Conservation (phyloP, 1,140 invertebrate species). For the Ips typographus region DNA sequence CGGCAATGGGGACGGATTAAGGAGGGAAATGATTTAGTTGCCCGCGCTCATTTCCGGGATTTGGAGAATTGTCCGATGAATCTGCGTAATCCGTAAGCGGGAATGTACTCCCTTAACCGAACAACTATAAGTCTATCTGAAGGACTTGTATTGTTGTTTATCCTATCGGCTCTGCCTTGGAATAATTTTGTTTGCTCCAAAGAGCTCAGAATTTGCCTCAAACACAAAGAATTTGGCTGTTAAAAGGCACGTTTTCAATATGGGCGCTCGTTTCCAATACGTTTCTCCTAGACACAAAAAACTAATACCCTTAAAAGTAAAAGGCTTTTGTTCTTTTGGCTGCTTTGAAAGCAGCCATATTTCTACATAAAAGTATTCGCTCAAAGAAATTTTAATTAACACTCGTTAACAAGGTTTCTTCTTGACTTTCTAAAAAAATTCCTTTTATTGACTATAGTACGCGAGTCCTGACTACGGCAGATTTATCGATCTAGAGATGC, state of each 20-base stretch:
- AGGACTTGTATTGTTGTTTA: no score
- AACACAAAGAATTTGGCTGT: no score
- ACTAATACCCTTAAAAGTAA: background rate
- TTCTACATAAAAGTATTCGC: background rate
- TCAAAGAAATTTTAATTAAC: background rate
- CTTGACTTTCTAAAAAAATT: background rate
- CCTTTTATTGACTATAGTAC: no score
- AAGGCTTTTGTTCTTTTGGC: constrained; percentile 6
- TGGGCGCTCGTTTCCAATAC: background rate
- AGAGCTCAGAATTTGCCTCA: no score
- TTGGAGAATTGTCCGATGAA: background rate
- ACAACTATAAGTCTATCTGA: no score
- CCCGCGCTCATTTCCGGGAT: constrained; percentile 1
- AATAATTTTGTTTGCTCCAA: no score
- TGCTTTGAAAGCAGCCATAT: background rate
- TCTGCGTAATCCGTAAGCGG: no score
- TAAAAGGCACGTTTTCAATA: no score
- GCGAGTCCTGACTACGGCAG: no score
- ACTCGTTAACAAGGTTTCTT: background rate
- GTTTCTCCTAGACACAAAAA: background rate
- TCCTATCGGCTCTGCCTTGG: no score
- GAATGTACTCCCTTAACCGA: no score
- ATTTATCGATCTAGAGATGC: no score
- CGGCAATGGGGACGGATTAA: constrained; percentile 1
- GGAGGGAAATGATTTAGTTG: constrained; percentile 3